A percentile compares a stretch with the other conserved stretches of the same genome.
These are phyloP conservation scores for Drosophila suzukii DNA, from an alignment of 1,140 invertebrate species.

Conservation along the genomic window DNA sequence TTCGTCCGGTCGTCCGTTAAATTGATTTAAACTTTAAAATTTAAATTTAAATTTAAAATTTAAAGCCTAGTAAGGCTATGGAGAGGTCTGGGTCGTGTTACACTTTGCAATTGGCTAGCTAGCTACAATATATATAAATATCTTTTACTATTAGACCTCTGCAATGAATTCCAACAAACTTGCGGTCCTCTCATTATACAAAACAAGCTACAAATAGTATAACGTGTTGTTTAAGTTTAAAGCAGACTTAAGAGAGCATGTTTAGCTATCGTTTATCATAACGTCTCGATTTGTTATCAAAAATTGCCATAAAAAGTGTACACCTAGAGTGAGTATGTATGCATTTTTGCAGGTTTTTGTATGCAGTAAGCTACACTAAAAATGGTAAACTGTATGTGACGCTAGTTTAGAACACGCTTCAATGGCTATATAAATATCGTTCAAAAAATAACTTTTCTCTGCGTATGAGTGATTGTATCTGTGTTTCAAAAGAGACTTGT, in stretches of 20 bases:
- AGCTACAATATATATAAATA: slow-evolving; percentile 68
- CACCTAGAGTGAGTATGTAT: slow-evolving; percentile 54
- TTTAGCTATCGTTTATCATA: slow-evolving; percentile 60
- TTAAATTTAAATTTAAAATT: background rate
- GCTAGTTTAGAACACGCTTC: slow-evolving; percentile 30
- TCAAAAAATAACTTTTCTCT: slow-evolving; percentile 54
- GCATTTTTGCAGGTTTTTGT: slow-evolving; percentile 10
- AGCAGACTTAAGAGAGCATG: slow-evolving; percentile 62
- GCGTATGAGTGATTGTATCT: slow-evolving; percentile 13
- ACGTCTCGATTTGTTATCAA: slow-evolving; percentile 60
- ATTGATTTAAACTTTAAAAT: background rate
- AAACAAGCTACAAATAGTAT: slow-evolving; percentile 77
- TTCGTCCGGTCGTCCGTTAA: slow-evolving; percentile 1
- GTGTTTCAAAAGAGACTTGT: slow-evolving; percentile 26
- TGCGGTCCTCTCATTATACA: slow-evolving; percentile 45
- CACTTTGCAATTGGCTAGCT: slow-evolving; percentile 71
- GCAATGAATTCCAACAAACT: slow-evolving; percentile 78
- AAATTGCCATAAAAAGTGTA: slow-evolving; percentile 70
- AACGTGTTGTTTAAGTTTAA: slow-evolving; percentile 71
- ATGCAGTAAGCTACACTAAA: slow-evolving; percentile 10
- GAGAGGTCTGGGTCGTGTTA: slow-evolving; percentile 18
- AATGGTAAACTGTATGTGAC: slow-evolving; percentile 37
- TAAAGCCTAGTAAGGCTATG: slow-evolving; percentile 14
- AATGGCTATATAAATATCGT: slow-evolving; percentile 51
- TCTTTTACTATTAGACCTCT: slow-evolving; percentile 74